Base-by-base conservation (phyloP, 2,888 invertebrate genomes). In the Scaptomyza flava region DNA sequence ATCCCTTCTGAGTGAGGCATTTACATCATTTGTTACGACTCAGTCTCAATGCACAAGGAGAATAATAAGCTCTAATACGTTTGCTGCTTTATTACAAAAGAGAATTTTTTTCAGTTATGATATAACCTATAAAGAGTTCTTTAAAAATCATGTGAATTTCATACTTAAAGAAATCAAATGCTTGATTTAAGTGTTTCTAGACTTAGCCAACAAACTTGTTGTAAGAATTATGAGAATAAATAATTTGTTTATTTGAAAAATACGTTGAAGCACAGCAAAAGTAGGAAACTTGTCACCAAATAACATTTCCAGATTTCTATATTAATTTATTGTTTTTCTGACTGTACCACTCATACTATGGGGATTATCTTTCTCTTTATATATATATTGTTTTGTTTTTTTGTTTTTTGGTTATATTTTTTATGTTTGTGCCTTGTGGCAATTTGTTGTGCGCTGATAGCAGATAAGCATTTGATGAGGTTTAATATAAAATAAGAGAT, bases 401-500 rank as follows among this genome's bases (percentile, higher is more conserved):
- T 64, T 54, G 1, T 17, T 17, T 17, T 17, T 17, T 17, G 17
- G 17, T 17, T 17, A 17, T 17, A 17, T 17, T 17, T 17, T 42
- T 30, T 61, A 58, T 71, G 59, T 52, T 54, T 65, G 42, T 30
- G 64, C 61, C 56, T 69, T 66, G 8, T 30, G 76, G 82, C 80
- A 87, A 87, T 87, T 81, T 81, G 81, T 78, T 78, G 79, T 61
- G 75, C 71, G 81, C 77, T 87, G 82, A 85, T 87, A 79, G 75
- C 80, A 80, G 87, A 84, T 85, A 85, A 85, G 84, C 84, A 79
- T 85, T 87, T 85, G 87, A 85, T 84, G 82, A 87, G 87, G 78
- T 77, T 87, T 87, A 77, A 79, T 82, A 72, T 78, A 72, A 76
- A 82, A 87, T 87, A 72, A 58, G 72, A 68, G 79, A 56, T 59